phyloP scores from a whole-genome alignment of 2,797 vertebrate species.

The Phrynocephalus forsythii region DNA sequence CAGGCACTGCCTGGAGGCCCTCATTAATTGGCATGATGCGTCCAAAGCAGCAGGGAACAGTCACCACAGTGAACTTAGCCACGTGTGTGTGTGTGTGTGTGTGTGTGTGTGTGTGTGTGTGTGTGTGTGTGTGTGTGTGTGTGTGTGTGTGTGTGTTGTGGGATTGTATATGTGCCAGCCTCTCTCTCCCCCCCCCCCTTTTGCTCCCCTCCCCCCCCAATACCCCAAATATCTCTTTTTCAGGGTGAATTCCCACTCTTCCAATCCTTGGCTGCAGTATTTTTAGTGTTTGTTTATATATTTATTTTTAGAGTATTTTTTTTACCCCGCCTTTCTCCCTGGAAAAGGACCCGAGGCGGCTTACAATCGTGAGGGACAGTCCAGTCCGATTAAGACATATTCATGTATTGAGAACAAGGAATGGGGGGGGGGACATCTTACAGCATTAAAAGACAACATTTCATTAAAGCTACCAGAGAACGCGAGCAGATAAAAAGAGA shows the following conservation, averaged over 20 bases:
- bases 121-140: not conserved
- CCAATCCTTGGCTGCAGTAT: not conserved
- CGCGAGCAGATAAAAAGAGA: too few relatives aligned
- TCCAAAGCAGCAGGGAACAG: constrained; percentile 29
- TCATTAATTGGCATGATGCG: constrained; percentile 69
- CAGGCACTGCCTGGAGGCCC: constrained; percentile 77
- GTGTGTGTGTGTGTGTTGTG: not conserved
- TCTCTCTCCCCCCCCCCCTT: rapidly evolving
- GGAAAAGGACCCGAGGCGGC: too few relatives aligned
- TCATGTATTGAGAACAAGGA: too few relatives aligned
- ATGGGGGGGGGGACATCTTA: too few relatives aligned
- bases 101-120: not conserved
- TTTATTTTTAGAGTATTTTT: too few relatives aligned
- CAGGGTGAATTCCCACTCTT: not conserved
- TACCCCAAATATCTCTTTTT: not conserved
- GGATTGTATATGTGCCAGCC: not conserved
- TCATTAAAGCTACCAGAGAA: too few relatives aligned
- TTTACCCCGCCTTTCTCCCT: too few relatives aligned
- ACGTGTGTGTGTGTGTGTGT: not conserved
- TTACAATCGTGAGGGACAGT: too few relatives aligned
- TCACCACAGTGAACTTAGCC: constrained; percentile 42
- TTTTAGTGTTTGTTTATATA: not conserved
- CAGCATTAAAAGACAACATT: too few relatives aligned
- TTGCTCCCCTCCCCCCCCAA: too few relatives aligned
- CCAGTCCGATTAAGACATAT: too few relatives aligned